Evolutionary conservation across 2,888 invertebrate species (phyloP).

Genomic region (Lasioglossum figueresi): DNA sequence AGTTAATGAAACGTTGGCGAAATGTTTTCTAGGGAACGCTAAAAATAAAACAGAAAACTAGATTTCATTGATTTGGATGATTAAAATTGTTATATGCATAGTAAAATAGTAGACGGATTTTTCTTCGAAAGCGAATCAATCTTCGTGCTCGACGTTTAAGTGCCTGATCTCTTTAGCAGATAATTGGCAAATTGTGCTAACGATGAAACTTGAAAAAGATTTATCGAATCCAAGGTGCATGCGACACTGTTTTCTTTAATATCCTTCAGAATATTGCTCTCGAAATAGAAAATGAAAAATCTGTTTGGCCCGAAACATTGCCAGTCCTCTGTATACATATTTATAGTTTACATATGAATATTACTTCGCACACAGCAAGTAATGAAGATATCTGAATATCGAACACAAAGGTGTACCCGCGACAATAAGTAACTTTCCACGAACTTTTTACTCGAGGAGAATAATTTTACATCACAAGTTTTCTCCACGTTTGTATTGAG

Average conservation of each 20-base stretch:
- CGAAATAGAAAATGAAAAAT: background rate
- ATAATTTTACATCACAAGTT: background rate
- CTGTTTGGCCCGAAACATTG: background rate
- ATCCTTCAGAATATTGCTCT: background rate
- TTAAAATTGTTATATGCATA: background rate
- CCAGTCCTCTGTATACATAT: background rate
- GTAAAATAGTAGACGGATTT: background rate
- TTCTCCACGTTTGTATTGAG: background rate
- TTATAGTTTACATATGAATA: conserved; percentile 2
- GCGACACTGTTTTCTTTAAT: background rate
- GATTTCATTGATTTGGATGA: background rate
- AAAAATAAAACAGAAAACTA: background rate
- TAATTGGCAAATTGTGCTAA: background rate
- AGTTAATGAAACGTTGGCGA: background rate
- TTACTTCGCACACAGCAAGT: background rate
- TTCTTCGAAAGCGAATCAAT: background rate
- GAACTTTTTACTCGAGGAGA: background rate
- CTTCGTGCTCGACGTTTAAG: background rate
- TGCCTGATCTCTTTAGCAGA: background rate
- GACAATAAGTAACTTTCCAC: background rate
- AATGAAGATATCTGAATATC: background rate
- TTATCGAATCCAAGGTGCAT: background rate
- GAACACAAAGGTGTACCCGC: background rate
- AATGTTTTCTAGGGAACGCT: background rate
- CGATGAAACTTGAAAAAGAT: background rate